Evolutionary conservation across 37 sponge, comb jelly and placozoan genomes (phyloP).

Genomic region (Amphimedon queenslandica): DNA sequence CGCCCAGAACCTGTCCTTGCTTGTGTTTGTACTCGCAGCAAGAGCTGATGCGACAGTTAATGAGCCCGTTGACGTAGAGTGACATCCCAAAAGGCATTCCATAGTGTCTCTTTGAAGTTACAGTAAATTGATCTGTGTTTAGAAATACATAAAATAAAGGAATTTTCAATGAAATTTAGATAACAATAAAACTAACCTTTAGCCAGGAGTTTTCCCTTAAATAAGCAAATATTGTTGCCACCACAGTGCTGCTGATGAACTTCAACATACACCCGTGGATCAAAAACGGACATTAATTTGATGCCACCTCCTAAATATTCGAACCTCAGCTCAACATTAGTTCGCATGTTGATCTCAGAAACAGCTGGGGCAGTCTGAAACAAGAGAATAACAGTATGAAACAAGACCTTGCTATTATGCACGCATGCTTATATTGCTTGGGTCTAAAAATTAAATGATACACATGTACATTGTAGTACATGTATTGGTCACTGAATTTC

Average conservation of each 20-base stretch:
- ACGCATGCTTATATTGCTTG: too few relatives aligned
- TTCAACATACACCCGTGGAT: slow-evolving; percentile 12
- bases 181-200: too few relatives aligned
- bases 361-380: too few relatives aligned
- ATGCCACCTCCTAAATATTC: neutral
- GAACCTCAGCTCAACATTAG: neutral
- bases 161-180: too few relatives aligned
- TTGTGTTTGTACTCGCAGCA: slow-evolving; percentile 94
- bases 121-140: slow-evolving; percentile 56
- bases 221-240: slow-evolving; percentile 86
- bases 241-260: slow-evolving; percentile 96
- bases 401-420: too few relatives aligned
- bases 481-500: too few relatives aligned
- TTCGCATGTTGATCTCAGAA: too few relatives aligned
- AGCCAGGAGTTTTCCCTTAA: slow-evolving; percentile 52
- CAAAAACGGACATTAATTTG: neutral
- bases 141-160: too few relatives aligned
- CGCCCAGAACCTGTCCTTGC: slow-evolving; percentile 74
- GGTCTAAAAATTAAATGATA: too few relatives aligned
- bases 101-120: slow-evolving; percentile 69
- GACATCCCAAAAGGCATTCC: slow-evolving; percentile 87
- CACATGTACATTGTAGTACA: too few relatives aligned
- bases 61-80: slow-evolving; percentile 81
- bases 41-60: slow-evolving; percentile 80
- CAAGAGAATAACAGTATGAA: too few relatives aligned